Conservation (phyloP, 2,797 vertebrate species). For the Brachymystax lenok region DNA sequence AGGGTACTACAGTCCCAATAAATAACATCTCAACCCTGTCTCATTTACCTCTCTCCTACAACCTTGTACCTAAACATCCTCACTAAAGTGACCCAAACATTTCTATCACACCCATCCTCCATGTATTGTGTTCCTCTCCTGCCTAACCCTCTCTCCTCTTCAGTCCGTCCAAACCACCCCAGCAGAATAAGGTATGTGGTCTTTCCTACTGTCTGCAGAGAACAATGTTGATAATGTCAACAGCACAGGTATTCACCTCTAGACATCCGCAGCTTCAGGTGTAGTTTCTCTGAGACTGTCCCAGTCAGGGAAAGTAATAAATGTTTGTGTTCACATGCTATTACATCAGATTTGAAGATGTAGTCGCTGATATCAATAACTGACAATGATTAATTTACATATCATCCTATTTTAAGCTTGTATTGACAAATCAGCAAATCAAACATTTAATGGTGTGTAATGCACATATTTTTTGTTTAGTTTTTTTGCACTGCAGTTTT, state of each 20-base stretch:
- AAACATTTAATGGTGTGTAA: background rate
- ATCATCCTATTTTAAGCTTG: background rate
- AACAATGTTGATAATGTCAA: background rate
- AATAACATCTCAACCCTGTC: background rate
- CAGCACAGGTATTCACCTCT: background rate
- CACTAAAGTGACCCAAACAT: background rate
- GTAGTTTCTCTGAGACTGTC: background rate
- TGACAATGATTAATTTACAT: background rate
- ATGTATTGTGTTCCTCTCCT: background rate
- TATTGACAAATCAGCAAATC: conserved; percentile 10
- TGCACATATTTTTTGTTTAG: background rate
- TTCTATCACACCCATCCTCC: background rate
- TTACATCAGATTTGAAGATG: background rate
- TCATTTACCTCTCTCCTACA: background rate
- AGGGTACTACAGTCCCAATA: background rate
- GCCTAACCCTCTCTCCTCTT: background rate
- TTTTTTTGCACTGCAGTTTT: conserved; percentile 9
- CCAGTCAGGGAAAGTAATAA: background rate
- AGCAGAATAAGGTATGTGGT: background rate
- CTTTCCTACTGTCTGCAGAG: too few relatives aligned
- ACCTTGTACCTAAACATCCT: background rate
- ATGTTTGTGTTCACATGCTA: background rate
- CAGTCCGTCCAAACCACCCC: background rate
- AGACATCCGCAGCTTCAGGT: too few relatives aligned
- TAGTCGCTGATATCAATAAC: background rate